Base-by-base conservation (phyloP, 2,113 vertebrate genomes). In the Cyprinus carpio region DNA sequence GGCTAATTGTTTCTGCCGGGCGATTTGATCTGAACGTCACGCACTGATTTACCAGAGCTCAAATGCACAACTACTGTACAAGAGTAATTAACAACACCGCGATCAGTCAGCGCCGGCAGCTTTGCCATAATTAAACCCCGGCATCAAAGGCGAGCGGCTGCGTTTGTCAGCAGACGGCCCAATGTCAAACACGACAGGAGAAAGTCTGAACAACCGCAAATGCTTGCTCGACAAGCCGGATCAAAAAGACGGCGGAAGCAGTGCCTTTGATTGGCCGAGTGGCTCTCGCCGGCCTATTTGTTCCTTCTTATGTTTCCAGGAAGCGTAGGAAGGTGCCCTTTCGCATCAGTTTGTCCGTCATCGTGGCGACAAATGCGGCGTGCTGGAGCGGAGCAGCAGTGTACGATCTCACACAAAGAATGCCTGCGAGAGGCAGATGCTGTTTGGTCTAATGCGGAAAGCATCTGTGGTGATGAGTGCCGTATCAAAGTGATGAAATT, bases 291-390 rank as follows among this genome's bases (percentile, higher is more conserved):
- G 86, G 86, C 82, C 37, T 67, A 86, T 85, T 89, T 64, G 83
- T 83, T 80, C 85, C 81, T 84, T 49, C 43, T 88, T 86, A 88
- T 89, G 84, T 84, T 90, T 82, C 79, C 72, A 16, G 79, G 81
- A 83, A 83, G 29, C 84, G 87, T 54, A 67, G 83, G 62, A 29
- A 87, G 86, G 82, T 6, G 25, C 87, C 88, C 88, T 93, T 91
- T 87, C 62, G 76, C 91, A 90, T 91, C 91, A 92, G 89, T 90
- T 76, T 81, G 90, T 93, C 93, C 91, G 79, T 94, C 91, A 92
- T 84, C 92, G 89, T 86, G 65, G 85, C 84, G 86, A 90, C 89
- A 92, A 90, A 90, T 90, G 87, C 76, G 12, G 40, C 34, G n/a
- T 74, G 40, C 49, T 40, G 65, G 37, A 65, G 43, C 27, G 34